Conservation (phyloP, 2,797 vertebrate genomes). For the Loriculus beryllinus region DNA sequence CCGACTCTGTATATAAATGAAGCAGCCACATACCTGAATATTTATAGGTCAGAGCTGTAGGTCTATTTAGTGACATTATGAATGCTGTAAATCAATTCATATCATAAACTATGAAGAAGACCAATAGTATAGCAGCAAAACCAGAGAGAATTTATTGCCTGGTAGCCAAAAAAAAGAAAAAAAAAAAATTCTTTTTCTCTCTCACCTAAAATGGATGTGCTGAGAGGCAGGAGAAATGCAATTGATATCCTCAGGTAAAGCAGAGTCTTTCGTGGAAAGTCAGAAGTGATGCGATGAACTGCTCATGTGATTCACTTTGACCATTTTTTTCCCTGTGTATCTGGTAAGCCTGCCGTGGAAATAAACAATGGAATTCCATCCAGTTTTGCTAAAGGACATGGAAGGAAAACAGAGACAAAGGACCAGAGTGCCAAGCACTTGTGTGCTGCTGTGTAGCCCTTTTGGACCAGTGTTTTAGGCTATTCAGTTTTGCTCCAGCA, state of each 20-base stretch:
- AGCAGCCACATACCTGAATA: neutral
- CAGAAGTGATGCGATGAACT: neutral
- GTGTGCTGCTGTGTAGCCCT: fast-evolving
- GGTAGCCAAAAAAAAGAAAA: neutral
- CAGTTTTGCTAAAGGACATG: neutral
- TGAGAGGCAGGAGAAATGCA: neutral
- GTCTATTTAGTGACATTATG: slow-evolving; percentile 24
- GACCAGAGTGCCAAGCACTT: fast-evolving
- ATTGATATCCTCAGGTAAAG: neutral
- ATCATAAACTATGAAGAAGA: neutral
- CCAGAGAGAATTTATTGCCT: neutral
- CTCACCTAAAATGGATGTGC: neutral
- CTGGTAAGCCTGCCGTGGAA: neutral
- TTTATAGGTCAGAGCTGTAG: slow-evolving; percentile 23
- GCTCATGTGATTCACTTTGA: neutral
- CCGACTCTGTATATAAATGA: neutral
- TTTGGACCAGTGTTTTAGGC: neutral
- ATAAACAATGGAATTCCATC: neutral
- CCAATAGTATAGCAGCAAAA: neutral
- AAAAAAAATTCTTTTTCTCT: neutral
- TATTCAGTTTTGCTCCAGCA: neutral
- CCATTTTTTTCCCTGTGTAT: neutral
- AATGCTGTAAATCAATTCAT: slow-evolving; percentile 26
- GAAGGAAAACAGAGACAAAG: neutral
- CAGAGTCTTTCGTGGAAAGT: neutral